Evolutionary conservation across 1,140 invertebrate species (phyloP), one percentile per base, ranked within the genome.

Genomic region (Drosophila albomicans): DNA sequence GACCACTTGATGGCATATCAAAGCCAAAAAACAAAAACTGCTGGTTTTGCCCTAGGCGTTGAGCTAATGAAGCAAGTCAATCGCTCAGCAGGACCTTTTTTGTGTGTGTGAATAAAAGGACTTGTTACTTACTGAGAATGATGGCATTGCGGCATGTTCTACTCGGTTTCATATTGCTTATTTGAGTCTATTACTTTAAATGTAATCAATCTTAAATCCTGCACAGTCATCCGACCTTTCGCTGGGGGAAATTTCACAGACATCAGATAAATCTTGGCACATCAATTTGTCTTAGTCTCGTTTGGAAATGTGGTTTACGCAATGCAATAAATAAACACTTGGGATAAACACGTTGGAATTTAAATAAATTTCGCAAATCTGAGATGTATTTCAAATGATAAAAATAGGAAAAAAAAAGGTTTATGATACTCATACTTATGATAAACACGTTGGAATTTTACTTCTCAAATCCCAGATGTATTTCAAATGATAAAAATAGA

Each of bases 201-300:
- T 48, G 65, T 16, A 30, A 74, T 74, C 71, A 62, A 56, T 74
- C 65, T 62, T 25, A 28, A 48, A 49, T 52, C 25, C 35, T n/a
- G 15, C 13, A 28, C 38, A 38, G 56, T 13, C 43, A 16, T 25
- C 45, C 48, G 69, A 45, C 13, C 41, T 38, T 48, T 30, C 65
- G 20, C 56, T 49, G 59, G 68, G 68, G 52, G 59, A 71, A 75
- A 71, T 71, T 71, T 52, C 54, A 10, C 49, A 64, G 20, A 45
- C 48, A 51, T 64, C 52, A 58, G 32, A 58, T n/a, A 64, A 59
- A 64, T 71, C 67, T 71, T 30, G 8, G 25, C 45, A 51, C 41
- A 71, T 75, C 52, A 46, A 71, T 71, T 59, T 71, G 68, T 64
- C 52, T 75, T 52, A 65, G 51, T 64, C 56, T 58, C n/a, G 54